Base-by-base conservation (phyloP, 1,140 invertebrate species). In the Diprion similis region DNA sequence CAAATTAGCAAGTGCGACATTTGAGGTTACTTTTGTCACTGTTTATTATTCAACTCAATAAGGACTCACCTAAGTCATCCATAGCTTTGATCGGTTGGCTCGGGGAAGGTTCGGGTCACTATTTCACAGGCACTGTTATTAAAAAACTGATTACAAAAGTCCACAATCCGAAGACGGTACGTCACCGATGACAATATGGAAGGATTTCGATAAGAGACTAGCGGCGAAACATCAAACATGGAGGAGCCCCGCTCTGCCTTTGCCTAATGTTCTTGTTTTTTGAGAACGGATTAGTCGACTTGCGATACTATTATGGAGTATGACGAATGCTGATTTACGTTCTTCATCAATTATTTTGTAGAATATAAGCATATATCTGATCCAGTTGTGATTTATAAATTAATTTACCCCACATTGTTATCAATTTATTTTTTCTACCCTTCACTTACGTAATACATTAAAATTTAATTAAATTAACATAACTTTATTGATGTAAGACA, bases 41-140 rank as follows among this genome's bases (percentile, higher is more conserved):
- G 3, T 19, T 45, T 68, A 18, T 68, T 24, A 19, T 19, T 17
- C 8, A 68, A 11, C 6, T 11, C 15, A 13, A 7, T 68, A 68
- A 18, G 66, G 6, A 79, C 79, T 81, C 74, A 83, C 83, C 83
- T 66, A 84, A 72, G 77, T 84, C 83, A 70, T 84, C 83, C 83
- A 84, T 84, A 45, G 71, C 79, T 13, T 45, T 68, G 19, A 19
- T 8, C 17, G 15, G 17, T 13, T 15, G 13, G 1, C 13, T 15
- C 59, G 59, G 1, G 4, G 4, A 64, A 15, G 4, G 1, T 64
- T 7, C 59, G 59, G 17, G 59, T 7, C 17, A 37, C 24, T 37
- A 37, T 37, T 37, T 59, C 51, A 59, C 51, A 59, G 51, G n/a
- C 51, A 59, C 51, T 15, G 51, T 59, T 59, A 9, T 37, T 37